Evolutionary conservation across 2,113 vertebrate genomes (phyloP).

Genomic region (Bubo scandiacus): DNA sequence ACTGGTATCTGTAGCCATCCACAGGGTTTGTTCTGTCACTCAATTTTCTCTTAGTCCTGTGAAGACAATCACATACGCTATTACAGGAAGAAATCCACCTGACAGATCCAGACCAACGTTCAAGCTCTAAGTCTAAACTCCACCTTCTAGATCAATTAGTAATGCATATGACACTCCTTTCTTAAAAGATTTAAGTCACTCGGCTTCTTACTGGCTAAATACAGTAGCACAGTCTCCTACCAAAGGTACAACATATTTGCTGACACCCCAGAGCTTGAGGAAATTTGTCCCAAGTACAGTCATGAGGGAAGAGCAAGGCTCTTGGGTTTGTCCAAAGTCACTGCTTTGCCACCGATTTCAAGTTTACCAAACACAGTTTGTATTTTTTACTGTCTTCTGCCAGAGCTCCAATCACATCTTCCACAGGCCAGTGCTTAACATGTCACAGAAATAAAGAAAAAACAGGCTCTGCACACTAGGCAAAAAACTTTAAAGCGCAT

Average conservation of each 20-base stretch:
- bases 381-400: neutral
- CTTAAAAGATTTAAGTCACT: neutral
- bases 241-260: neutral
- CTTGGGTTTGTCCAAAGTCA: neutral
- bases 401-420: neutral
- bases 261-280: neutral
- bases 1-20: neutral
- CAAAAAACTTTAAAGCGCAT: neutral
- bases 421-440: neutral
- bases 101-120: neutral
- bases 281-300: neutral
- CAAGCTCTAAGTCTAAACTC: conserved; percentile 19
- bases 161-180: neutral
- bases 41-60: neutral
- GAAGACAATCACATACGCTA: neutral
- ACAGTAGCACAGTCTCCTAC: neutral
- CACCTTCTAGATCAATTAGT: neutral
- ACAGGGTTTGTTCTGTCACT: neutral
- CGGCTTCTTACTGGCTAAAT: neutral
- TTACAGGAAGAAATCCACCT: neutral
- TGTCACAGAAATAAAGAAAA: neutral
- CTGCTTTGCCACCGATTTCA: neutral
- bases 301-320: neutral
- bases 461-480: neutral
- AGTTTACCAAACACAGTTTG: neutral